These are phyloP conservation scores for Brachystomella parvula DNA, from an alignment of 1,140 invertebrate genomes.

Conservation along the genomic window DNA sequence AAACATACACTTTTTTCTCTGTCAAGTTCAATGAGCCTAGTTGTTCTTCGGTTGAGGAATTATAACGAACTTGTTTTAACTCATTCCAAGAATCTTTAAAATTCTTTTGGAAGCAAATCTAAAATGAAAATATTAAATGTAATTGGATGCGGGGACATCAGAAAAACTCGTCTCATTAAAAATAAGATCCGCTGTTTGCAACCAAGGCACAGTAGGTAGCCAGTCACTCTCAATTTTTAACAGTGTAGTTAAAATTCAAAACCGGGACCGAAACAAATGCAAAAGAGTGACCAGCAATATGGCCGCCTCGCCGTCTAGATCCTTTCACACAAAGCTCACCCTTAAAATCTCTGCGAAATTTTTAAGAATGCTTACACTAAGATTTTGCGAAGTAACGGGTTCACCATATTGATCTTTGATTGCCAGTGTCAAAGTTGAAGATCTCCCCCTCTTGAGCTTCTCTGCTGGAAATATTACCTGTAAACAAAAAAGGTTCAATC, in stretches of 20 bases:
- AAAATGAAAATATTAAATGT: too few relatives aligned
- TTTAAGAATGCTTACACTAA: conserved; percentile 57
- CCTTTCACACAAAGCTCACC: neutral
- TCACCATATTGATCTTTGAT: conserved; percentile 89
- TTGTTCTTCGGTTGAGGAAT: neutral
- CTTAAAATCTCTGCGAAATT: neutral
- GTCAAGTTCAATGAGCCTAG: neutral
- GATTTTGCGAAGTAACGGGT: conserved; percentile 68
- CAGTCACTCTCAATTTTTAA: too few relatives aligned
- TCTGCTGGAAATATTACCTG: conserved; percentile 41
- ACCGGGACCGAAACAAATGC: neutral
- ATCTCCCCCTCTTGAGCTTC: conserved; percentile 67
- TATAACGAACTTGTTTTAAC: neutral
- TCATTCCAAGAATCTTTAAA: neutral
- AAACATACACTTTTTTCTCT: neutral
- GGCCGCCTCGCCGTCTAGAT: neutral
- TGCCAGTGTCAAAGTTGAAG: conserved; percentile 68
- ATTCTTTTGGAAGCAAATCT: neutral
- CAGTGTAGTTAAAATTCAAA: neutral
- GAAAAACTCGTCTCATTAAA: too few relatives aligned
- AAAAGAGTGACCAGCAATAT: neutral
- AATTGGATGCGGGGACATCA: too few relatives aligned
- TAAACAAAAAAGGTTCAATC: too few relatives aligned
- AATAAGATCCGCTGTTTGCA: too few relatives aligned
- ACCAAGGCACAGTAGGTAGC: too few relatives aligned